Conservation (phyloP, 2,888 invertebrate genomes). For the Phorcus lineatus region DNA sequence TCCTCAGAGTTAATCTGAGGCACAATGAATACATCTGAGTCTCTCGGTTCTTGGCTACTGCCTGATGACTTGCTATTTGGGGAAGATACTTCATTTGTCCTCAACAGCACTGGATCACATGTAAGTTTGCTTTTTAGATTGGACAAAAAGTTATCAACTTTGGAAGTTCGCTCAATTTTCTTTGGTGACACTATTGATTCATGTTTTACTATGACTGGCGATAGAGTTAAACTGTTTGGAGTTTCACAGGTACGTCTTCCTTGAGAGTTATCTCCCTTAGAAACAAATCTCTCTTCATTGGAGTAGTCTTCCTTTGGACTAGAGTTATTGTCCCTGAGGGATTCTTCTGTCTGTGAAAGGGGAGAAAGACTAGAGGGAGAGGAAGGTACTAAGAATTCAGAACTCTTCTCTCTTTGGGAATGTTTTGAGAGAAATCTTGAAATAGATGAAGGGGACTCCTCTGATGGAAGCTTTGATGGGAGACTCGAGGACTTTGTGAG, state of each 20-base stretch:
- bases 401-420: not conserved
- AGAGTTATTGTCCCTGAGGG: no score
- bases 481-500: conserved; percentile 19
- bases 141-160: not conserved
- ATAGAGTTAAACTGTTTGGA: no score
- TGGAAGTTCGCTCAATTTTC: not conserved
- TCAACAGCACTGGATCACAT: not conserved
- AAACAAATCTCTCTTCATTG: no score
- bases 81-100: not conserved
- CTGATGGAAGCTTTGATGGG: not conserved
- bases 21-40: not conserved
- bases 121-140: not conserved
- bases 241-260: no score
- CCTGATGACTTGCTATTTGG: not conserved
- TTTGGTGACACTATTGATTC: no score
- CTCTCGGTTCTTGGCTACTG: not conserved
- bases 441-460: not conserved
- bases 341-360: no score
- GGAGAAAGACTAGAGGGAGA: no score
- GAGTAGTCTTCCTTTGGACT: no score
- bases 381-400: no score
- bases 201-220: no score
- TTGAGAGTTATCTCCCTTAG: no score
- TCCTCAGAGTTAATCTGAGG: not conserved
- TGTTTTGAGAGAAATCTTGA: not conserved